phyloP scores from a whole-genome alignment of 2,888 invertebrate species.

The Eilema caniola region DNA sequence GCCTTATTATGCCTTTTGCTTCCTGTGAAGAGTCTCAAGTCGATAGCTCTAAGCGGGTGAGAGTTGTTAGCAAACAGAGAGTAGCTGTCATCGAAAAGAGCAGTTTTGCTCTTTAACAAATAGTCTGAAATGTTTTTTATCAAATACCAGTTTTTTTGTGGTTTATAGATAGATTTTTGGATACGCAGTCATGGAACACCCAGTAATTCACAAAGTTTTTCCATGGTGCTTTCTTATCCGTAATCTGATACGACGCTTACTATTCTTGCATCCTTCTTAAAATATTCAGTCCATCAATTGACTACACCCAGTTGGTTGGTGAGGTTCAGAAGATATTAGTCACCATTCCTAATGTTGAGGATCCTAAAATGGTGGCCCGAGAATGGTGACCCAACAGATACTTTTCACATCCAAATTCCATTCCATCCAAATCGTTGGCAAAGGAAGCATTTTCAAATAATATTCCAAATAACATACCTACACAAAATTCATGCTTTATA shows the following conservation, averaged over 20 bases:
- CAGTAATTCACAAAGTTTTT: neutral
- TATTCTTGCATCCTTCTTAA: too few relatives aligned
- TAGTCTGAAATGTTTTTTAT: conserved; percentile 28
- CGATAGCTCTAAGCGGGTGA: conserved; percentile 60
- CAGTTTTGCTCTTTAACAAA: conserved; percentile 51
- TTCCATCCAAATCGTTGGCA: too few relatives aligned
- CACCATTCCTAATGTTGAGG: too few relatives aligned
- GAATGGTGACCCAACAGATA: too few relatives aligned
- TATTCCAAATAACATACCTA: neutral
- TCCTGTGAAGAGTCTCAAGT: conserved; percentile 60
- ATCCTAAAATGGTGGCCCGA: too few relatives aligned
- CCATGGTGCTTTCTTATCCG: too few relatives aligned
- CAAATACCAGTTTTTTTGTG: neutral
- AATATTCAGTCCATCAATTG: too few relatives aligned
- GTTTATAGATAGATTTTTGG: neutral
- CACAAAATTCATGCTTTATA: neutral
- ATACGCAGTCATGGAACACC: neutral
- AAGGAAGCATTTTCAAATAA: neutral
- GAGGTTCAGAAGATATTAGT: too few relatives aligned
- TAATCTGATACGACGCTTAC: too few relatives aligned
- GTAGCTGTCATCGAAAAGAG: conserved; percentile 51
- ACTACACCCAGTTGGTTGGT: too few relatives aligned
- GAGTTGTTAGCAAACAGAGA: conserved; percentile 58
- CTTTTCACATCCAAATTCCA: too few relatives aligned
- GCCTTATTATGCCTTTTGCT: conserved; percentile 52